phyloP scores from a whole-genome alignment of 92 coral and sea anemone genomes.

The Phenganax stokvisi region DNA sequence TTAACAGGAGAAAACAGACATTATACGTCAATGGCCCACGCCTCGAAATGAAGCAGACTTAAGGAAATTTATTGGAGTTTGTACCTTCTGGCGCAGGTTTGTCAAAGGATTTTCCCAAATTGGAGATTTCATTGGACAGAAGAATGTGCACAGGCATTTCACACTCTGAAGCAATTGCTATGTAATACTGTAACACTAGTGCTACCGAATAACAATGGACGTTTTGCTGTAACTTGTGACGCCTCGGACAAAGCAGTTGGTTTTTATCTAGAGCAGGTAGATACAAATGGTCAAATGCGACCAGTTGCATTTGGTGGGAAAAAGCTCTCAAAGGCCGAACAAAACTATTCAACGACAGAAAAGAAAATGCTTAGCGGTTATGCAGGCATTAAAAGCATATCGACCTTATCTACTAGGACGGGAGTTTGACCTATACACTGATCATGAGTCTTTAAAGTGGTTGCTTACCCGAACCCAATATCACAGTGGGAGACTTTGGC shows the following conservation, averaged over 20 bases:
- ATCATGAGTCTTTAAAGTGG: conserved; percentile 46
- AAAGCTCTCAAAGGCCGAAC: conserved; percentile 34
- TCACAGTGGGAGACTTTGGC: conserved; percentile 56
- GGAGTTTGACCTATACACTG: conserved; percentile 51
- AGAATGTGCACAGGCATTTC: conserved; percentile 47
- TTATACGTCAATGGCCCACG: conserved; percentile 36
- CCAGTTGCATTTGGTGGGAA: conserved; percentile 40
- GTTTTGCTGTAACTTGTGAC: conserved; percentile 47
- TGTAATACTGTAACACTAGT: conserved; percentile 41
- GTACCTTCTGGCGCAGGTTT: conserved; percentile 51
- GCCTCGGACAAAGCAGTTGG: conserved; percentile 51
- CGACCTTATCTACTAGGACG: conserved; percentile 46
- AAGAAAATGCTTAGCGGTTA: conserved; percentile 50
- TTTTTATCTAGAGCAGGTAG: conserved; percentile 48
- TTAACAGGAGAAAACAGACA: conserved; percentile 54
- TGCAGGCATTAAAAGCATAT: conserved; percentile 48
- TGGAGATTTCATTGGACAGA: conserved; percentile 47
- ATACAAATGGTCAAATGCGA: neutral
- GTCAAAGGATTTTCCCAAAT: conserved; percentile 51
- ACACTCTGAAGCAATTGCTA: conserved; percentile 37
- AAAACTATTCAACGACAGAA: conserved; percentile 56
- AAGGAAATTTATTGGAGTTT: conserved; percentile 47
- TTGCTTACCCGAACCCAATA: conserved; percentile 43
- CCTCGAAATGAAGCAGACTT: conserved; percentile 47
- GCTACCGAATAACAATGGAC: conserved; percentile 44